Conservation (phyloP, 2,888 invertebrate genomes). For the Tupiocoris notatus region DNA sequence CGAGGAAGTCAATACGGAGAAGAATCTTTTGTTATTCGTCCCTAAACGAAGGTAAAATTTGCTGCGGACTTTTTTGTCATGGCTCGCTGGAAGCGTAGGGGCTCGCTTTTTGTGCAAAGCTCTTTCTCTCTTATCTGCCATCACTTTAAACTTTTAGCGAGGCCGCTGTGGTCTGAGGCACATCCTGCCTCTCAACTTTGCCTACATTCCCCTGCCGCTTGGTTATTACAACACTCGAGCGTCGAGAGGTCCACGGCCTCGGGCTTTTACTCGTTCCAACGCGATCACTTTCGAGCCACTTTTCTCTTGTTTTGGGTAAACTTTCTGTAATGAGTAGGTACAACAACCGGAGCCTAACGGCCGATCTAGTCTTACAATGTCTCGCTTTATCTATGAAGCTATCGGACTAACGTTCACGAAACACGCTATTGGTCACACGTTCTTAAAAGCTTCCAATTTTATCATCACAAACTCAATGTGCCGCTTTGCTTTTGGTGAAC, state of each 20-base stretch:
- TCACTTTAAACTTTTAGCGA: background rate
- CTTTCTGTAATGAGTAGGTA: background rate
- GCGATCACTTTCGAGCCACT: background rate
- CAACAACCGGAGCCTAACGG: no score
- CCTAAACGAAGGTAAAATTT: background rate
- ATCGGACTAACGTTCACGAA: no score
- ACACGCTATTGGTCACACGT: no score
- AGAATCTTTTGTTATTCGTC: background rate
- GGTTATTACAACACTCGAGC: background rate
- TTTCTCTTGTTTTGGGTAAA: background rate
- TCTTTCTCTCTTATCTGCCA: background rate
- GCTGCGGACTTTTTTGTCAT: background rate
- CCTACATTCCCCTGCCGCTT: background rate
- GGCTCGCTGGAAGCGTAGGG: background rate
- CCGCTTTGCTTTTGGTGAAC: no score
- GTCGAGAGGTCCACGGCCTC: background rate
- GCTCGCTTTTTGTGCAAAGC: background rate
- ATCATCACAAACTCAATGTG: no score
- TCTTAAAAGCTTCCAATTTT: no score
- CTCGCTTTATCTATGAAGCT: no score
- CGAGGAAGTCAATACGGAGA: background rate
- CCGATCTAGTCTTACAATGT: no score
- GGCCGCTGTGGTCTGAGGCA: background rate
- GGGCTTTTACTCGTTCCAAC: background rate
- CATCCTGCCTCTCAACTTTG: background rate